Percentiles rank a stretch among this genome's conserved stretches.
These are phyloP conservation scores for Tetramorium alpestre DNA, from an alignment of 1,140 invertebrate species.

Conservation along the genomic window DNA sequence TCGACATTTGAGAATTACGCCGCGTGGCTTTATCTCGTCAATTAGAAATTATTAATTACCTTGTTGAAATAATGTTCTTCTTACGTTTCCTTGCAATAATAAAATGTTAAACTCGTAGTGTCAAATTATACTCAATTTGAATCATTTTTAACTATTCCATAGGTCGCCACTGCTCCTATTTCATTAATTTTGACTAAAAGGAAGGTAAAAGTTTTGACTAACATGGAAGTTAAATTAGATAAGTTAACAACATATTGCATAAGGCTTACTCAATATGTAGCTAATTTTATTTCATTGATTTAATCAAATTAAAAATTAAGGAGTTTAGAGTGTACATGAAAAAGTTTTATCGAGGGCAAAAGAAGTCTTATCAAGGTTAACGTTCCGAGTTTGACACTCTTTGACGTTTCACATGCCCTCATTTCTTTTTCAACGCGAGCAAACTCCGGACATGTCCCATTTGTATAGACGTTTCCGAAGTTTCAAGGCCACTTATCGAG, in stretches of 20 bases:
- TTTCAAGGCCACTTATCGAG: conserved; percentile 13
- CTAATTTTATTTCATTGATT: too few species aligned
- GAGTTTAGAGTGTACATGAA: neutral
- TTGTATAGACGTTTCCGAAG: neutral
- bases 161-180: too few species aligned
- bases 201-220: too few species aligned
- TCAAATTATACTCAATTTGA: too few species aligned
- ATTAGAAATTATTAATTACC: neutral
- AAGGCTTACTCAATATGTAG: too few species aligned
- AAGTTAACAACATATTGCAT: too few species aligned
- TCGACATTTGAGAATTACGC: neutral
- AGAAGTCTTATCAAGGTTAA: neutral
- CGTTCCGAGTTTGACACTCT: neutral
- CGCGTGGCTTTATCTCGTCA: neutral
- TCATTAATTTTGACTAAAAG: too few species aligned
- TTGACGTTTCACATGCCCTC: neutral
- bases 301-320: too few species aligned
- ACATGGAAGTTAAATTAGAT: too few species aligned
- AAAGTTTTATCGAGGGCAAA: neutral
- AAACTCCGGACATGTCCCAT: neutral
- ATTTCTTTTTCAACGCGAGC: neutral
- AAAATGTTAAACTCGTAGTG: neutral
- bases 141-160: too few species aligned
- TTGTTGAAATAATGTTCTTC: neutral
- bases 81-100: neutral